A percentile compares a stretch with the other conserved stretches of the same genome.
phyloP scores from a whole-genome alignment of 1,140 invertebrate genomes.

The Phymorhynchus buccinoides region DNA sequence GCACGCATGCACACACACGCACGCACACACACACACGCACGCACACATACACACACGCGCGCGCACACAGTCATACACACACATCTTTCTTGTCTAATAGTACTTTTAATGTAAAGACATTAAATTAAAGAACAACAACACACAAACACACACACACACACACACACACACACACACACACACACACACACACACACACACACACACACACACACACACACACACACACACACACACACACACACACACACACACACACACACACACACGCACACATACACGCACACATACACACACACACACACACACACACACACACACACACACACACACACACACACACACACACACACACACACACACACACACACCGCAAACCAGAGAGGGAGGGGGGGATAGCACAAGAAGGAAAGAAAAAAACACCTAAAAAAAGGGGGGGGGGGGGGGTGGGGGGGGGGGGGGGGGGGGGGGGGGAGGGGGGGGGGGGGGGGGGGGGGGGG shows the following conservation, averaged over 20 bases:
- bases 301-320: neutral
- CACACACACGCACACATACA: neutral
- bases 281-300: neutral
- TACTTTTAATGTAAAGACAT: no score
- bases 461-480: no score
- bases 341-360: neutral
- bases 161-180: slow-evolving; percentile 5
- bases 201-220: slow-evolving; percentile 12
- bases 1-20: neutral
- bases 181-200: neutral
- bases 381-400: neutral
- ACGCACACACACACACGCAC: neutral
- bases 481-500: neutral
- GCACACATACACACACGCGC: neutral
- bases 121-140: no score
- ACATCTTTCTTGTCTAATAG: no score
- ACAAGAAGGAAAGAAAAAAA: neutral
- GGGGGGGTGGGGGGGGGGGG: neutral
- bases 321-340: neutral
- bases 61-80: slow-evolving; percentile 9
- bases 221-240: slow-evolving; percentile 3
- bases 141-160: slow-evolving; percentile 11
- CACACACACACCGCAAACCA: neutral
- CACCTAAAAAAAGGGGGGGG: neutral
- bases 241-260: neutral